Percentiles rank a stretch among this genome's conserved stretches.
Evolutionary conservation across 2,797 vertebrate genomes (phyloP).

Genomic region (Botia kubotai): DNA sequence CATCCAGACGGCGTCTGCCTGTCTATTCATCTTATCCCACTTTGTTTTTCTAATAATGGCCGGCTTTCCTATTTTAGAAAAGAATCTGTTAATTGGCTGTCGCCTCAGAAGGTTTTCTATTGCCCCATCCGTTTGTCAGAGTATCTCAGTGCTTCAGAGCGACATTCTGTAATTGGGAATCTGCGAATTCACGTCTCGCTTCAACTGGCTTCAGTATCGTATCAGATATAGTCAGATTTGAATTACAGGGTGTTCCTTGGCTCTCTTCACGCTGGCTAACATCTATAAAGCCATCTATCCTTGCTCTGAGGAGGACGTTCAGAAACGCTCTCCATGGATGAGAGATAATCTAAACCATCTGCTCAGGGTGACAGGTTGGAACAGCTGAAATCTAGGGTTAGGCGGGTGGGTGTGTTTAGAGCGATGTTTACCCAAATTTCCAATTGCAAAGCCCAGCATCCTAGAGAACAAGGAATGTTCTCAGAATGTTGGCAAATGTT

Average conservation of each 20-base stretch:
- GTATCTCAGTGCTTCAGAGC: conserved; percentile 57
- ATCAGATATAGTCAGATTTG: conserved; percentile 58
- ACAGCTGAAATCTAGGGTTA: conserved; percentile 57
- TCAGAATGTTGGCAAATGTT: too few species aligned
- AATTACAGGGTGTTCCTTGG: conserved; percentile 64
- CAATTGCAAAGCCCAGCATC: conserved; percentile 38
- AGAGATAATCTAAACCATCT: conserved; percentile 66
- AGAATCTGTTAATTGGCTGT: conserved; percentile 32
- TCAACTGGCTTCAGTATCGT: conserved; percentile 66
- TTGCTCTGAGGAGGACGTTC: conserved; percentile 62
- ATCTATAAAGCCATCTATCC: conserved; percentile 64
- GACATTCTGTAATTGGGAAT: conserved; percentile 63
- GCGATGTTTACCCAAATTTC: conserved; percentile 5
- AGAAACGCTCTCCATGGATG: conserved; percentile 51
- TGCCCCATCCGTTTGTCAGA: conserved; percentile 51
- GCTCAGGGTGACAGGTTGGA: conserved; percentile 55
- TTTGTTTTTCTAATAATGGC: conserved; percentile 49
- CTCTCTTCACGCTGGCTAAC: conserved; percentile 48
- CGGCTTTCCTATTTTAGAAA: conserved; percentile 39
- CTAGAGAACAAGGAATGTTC: too few species aligned
- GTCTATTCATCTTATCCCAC: conserved; percentile 5
- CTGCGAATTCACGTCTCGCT: not conserved
- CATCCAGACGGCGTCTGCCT: conserved; percentile 15
- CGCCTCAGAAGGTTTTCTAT: conserved; percentile 38
- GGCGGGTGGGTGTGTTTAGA: conserved; percentile 44